phyloP scores from a whole-genome alignment of 2,888 invertebrate genomes.

The Polydrusus tereticollis region DNA sequence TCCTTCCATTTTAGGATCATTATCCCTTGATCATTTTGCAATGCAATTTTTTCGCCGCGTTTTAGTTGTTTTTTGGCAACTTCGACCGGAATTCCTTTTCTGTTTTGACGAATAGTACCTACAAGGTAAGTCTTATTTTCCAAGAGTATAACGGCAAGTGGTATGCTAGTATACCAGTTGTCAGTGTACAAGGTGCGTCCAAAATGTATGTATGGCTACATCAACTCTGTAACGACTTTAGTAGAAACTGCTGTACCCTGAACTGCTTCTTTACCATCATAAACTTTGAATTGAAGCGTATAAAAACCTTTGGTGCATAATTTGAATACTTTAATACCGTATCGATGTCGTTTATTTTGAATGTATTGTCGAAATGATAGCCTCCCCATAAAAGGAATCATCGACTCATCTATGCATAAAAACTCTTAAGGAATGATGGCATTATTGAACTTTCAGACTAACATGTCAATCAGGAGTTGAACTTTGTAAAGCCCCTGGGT shows the following conservation, averaged over 20 bases:
- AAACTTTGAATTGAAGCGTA: neutral
- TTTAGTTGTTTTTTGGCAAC: neutral
- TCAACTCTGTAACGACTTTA: neutral
- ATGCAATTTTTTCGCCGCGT: neutral
- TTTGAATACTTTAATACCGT: neutral
- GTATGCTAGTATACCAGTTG: neutral
- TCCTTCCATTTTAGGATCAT: no score
- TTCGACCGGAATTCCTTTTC: conserved; percentile 1
- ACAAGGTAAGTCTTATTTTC: neutral
- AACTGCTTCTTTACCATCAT: neutral
- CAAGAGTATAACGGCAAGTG: neutral
- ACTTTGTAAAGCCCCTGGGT: neutral
- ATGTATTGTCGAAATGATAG: neutral
- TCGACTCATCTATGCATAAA: neutral
- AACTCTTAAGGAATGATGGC: neutral
- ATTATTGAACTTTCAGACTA: neutral
- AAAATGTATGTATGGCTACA: neutral
- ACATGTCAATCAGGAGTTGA: neutral
- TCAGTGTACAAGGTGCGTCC: neutral
- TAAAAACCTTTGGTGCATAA: neutral
- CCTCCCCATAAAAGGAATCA: conserved; percentile 1
- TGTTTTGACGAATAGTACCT: conserved; percentile 4
- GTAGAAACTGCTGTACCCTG: neutral
- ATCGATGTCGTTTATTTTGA: conserved; percentile 5
- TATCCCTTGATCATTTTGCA: neutral